A percentile compares a stretch with the other conserved stretches of the same genome.
phyloP scores from a whole-genome alignment of 1,140 invertebrate genomes.

The Lethrus apterus region DNA sequence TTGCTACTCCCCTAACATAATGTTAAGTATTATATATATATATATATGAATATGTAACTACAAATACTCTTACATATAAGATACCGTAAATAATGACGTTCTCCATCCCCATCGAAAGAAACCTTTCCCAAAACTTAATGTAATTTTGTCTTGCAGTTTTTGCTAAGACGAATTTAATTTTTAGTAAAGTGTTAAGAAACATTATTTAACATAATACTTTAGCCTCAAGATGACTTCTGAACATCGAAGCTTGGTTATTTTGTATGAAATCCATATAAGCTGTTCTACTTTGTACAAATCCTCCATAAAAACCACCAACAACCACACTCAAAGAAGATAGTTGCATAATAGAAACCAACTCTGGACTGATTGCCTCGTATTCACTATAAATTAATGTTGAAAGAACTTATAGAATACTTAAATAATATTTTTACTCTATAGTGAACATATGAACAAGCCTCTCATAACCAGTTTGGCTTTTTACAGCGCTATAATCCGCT shows the following conservation, averaged over 20 bases:
- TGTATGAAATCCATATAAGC: slow-evolving; percentile 62
- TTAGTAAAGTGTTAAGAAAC: background rate
- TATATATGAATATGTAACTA: slow-evolving; percentile 8
- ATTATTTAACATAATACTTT: slow-evolving; percentile 45
- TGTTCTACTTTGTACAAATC: slow-evolving; percentile 47
- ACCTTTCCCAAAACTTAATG: slow-evolving; percentile 57
- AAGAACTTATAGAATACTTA: background rate
- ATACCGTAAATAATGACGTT: slow-evolving; percentile 52
- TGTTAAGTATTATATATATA: slow-evolving; percentile 6
- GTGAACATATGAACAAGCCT: slow-evolving; percentile 29
- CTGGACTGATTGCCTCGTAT: slow-evolving; percentile 48
- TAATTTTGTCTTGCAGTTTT: slow-evolving; percentile 58
- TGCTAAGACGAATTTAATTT: slow-evolving; percentile 40
- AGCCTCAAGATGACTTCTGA: slow-evolving; percentile 56
- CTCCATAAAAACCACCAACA: slow-evolving; percentile 55
- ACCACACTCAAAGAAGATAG: slow-evolving; percentile 47
- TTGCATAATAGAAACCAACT: slow-evolving; percentile 52
- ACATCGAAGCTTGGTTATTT: slow-evolving; percentile 64
- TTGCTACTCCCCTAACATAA: slow-evolving; percentile 50
- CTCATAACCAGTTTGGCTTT: slow-evolving; percentile 23
- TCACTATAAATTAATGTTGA: slow-evolving; percentile 46
- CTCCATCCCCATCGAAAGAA: slow-evolving; percentile 58
- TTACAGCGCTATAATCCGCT: slow-evolving; percentile 1
- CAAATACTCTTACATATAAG: slow-evolving; percentile 53
- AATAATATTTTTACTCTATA: slow-evolving; percentile 24